phyloP scores from a whole-genome alignment of 1,140 invertebrate genomes.

The Hermetia illucens region DNA sequence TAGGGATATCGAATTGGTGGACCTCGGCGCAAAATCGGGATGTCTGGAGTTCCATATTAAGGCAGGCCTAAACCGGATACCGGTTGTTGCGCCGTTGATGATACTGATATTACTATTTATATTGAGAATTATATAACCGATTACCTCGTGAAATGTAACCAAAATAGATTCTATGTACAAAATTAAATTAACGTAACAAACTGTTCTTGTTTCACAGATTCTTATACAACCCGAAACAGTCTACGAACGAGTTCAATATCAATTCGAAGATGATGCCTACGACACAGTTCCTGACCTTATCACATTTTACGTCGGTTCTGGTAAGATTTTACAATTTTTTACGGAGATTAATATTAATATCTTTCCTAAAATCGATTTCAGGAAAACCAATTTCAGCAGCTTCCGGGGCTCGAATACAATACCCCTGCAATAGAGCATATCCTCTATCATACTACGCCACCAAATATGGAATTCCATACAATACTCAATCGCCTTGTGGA shows the following conservation, averaged over 20 bases:
- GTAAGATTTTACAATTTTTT: constrained; percentile 23
- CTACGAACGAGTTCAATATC: constrained; percentile 80
- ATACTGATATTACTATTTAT: too few species aligned
- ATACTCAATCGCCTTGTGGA: constrained; percentile 25
- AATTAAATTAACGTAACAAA: not conserved
- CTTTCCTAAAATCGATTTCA: constrained; percentile 1
- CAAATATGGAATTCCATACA: constrained; percentile 26
- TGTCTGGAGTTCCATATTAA: too few species aligned
- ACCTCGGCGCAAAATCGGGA: too few species aligned
- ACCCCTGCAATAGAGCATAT: constrained; percentile 56
- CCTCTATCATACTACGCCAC: constrained; percentile 37
- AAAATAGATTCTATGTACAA: too few species aligned
- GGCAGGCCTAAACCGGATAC: too few species aligned
- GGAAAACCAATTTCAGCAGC: constrained; percentile 64
- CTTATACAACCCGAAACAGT: constrained; percentile 78
- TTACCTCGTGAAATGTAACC: too few species aligned
- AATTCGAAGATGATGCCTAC: constrained; percentile 88
- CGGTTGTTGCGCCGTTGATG: too few species aligned
- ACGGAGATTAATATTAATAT: not conserved
- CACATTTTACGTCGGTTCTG: constrained; percentile 86
- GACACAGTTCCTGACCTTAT: constrained; percentile 87
- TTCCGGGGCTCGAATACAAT: constrained; percentile 73
- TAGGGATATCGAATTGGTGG: too few species aligned
- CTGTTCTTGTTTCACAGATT: constrained; percentile 49
- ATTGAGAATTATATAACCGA: too few species aligned